phyloP scores from a whole-genome alignment of 2,888 invertebrate genomes.

The Drosophila greeni region DNA sequence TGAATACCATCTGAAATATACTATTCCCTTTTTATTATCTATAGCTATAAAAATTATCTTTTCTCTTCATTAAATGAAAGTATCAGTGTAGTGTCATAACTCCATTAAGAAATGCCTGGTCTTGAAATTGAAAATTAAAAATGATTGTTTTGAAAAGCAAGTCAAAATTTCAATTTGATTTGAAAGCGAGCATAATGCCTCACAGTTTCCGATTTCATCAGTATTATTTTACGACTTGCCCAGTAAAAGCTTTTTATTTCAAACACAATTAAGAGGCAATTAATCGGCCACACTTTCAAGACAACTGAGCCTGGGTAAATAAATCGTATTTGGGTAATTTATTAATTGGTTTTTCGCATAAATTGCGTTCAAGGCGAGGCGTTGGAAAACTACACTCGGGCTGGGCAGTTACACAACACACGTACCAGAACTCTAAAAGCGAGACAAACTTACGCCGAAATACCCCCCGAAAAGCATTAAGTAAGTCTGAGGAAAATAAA shows the following conservation, averaged over 20 bases:
- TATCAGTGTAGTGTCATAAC: neutral
- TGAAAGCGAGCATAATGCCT: neutral
- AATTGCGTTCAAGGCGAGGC: conserved; percentile 47
- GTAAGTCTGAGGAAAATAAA: conserved; percentile 45
- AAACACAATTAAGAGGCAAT: conserved; percentile 34
- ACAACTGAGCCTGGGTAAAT: conserved; percentile 23
- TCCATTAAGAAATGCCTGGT: neutral
- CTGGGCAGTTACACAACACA: conserved; percentile 54
- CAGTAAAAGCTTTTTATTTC: conserved; percentile 26
- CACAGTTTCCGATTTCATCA: neutral
- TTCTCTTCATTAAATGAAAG: neutral
- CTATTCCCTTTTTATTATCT: no score
- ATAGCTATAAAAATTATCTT: no score
- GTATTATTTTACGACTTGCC: conserved; percentile 3
- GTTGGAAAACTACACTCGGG: conserved; percentile 31
- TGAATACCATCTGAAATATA: no score
- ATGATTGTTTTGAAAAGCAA: neutral
- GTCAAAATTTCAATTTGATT: neutral
- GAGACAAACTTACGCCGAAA: conserved; percentile 40
- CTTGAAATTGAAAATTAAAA: no score
- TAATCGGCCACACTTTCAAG: conserved; percentile 33
- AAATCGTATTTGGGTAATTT: conserved; percentile 58
- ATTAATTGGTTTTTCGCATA: conserved; percentile 60
- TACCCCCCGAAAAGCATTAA: conserved; percentile 43
- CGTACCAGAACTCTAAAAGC: conserved; percentile 52